Conservation (phyloP, 2,113 vertebrate genomes). For the Rhynchomys soricoides region DNA sequence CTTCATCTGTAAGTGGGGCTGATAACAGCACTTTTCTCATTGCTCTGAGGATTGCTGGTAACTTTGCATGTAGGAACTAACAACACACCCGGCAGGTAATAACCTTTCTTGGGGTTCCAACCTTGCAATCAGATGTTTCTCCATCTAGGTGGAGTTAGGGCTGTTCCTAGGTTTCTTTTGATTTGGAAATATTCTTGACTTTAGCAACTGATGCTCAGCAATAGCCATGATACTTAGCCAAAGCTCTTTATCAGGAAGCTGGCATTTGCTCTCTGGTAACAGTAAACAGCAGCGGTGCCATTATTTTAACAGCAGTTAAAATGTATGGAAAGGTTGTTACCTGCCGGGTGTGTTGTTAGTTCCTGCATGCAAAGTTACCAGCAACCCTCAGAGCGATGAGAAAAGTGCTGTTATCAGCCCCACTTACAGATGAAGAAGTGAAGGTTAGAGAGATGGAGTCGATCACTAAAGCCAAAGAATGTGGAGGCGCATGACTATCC, state of each 20-base stretch:
- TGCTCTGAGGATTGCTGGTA: background rate
- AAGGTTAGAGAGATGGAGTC: background rate
- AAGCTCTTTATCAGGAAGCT: background rate
- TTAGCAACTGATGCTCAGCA: background rate
- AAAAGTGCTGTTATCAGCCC: background rate
- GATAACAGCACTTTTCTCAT: background rate
- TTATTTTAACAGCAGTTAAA: conserved; percentile 23
- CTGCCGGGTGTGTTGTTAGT: background rate
- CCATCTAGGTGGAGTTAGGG: background rate
- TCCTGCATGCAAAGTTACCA: background rate
- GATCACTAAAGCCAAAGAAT: background rate
- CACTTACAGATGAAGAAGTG: background rate
- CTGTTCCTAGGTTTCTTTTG: background rate
- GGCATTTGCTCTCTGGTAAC: conserved; percentile 11
- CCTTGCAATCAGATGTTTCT: background rate
- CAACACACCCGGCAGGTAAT: background rate
- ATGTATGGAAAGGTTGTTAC: background rate
- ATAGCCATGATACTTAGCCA: background rate
- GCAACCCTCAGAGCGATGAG: background rate
- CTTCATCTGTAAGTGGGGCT: background rate
- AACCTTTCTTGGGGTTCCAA: too few species aligned
- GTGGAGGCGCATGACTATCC: background rate
- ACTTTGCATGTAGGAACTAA: background rate
- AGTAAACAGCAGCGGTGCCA: background rate
- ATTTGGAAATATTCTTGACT: conserved; percentile 24